These are phyloP conservation scores for Enteromius argenteus DNA, from an alignment of 2,797 vertebrate species.

Conservation along the genomic window DNA sequence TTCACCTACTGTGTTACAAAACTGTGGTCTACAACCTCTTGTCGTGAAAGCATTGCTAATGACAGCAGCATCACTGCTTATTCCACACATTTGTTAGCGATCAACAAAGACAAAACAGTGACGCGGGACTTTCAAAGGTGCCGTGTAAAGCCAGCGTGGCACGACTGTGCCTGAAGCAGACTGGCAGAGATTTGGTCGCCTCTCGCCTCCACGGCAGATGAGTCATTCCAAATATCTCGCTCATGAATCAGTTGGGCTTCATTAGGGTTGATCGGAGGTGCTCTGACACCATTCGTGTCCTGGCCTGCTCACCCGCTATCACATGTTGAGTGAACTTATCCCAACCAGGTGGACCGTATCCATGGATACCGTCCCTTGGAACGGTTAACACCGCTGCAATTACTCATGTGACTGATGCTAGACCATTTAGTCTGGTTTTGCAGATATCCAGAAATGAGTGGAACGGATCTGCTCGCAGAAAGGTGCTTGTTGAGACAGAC, in stretches of 20 bases:
- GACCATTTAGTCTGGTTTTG: constrained; percentile 46
- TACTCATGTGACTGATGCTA: constrained; percentile 33
- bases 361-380: constrained; percentile 39
- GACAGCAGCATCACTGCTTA: background rate
- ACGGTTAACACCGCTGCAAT: constrained; percentile 23
- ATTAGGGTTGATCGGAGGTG: constrained; percentile 50
- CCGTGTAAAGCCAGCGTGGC: background rate
- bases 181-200: constrained; percentile 10
- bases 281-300: constrained; percentile 22
- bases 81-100: constrained; percentile 10
- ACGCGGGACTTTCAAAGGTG: constrained; percentile 7
- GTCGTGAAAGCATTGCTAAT: background rate
- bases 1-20: constrained; percentile 8
- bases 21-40: constrained; percentile 17
- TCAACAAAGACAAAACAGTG: constrained; percentile 11
- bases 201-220: constrained; percentile 26
- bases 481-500: constrained; percentile 30
- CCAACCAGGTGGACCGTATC: constrained; percentile 36
- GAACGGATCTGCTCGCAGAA: constrained; percentile 31
- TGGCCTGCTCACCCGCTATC: constrained; percentile 16
- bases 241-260: constrained; percentile 48
- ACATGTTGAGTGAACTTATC: constrained; percentile 29
- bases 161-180: background rate
- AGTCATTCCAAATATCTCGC: constrained; percentile 51
- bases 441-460: constrained; percentile 41